A percentile compares a stretch with the other conserved stretches of the same genome.
Conservation (phyloP, 53 echinoderm and acorn worm species). For the Stichopus horrens region DNA sequence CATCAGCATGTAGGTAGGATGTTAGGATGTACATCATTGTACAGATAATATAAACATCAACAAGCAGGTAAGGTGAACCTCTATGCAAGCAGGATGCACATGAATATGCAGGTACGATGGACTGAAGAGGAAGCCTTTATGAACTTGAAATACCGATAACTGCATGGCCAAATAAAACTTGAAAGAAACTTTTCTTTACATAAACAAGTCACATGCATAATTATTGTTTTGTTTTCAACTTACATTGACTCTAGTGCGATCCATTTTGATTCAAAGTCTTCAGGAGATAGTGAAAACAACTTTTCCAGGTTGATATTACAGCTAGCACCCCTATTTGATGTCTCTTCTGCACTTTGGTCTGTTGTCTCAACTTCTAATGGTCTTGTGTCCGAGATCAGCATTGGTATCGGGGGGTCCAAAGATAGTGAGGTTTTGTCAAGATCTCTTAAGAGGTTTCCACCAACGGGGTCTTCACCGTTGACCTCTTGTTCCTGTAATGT, state of each 20-base stretch:
- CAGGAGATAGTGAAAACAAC: slow-evolving; percentile 55
- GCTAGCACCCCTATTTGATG: neutral
- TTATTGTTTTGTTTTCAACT: neutral
- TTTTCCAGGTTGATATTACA: slow-evolving; percentile 8
- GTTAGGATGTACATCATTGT: too few species aligned
- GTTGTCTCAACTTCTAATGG: neutral
- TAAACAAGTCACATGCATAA: neutral
- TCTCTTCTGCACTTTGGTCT: neutral
- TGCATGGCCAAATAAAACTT: too few species aligned
- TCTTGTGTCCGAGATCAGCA: neutral
- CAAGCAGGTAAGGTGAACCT: too few species aligned
- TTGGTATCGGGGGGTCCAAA: neutral
- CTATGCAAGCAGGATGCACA: too few species aligned
- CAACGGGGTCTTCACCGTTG: neutral
- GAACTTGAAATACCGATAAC: too few species aligned
- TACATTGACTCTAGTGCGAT: slow-evolving; percentile 65
- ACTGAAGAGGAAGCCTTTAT: too few species aligned
- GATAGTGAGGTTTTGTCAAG: neutral
- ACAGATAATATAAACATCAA: too few species aligned
- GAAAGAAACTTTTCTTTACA: slow-evolving; percentile 27
- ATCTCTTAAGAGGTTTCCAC: neutral
- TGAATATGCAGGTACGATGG: too few species aligned
- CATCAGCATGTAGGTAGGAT: too few species aligned
- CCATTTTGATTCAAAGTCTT: slow-evolving; percentile 85
- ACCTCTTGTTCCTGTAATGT: neutral